Conservation (phyloP, 2,888 invertebrate species). For the Phalera bucephala region DNA sequence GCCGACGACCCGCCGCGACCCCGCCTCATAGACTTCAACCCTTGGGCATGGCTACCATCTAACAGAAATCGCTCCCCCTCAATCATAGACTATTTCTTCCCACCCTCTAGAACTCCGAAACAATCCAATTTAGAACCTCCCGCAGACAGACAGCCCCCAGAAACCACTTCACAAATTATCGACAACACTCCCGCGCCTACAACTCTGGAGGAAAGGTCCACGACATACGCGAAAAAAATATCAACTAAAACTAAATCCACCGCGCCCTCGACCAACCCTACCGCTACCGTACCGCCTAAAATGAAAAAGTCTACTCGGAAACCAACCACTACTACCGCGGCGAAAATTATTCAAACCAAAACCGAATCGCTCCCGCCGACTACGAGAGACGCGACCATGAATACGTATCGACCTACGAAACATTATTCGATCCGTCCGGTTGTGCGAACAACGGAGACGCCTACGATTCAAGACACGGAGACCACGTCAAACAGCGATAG, state of each 20-base stretch:
- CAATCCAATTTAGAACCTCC: conserved; percentile 72
- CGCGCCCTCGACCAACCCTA: conserved; percentile 58
- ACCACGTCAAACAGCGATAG: conserved; percentile 75
- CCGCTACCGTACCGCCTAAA: conserved; percentile 64
- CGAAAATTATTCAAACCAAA: conserved; percentile 64
- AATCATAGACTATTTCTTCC: conserved; percentile 79
- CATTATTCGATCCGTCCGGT: conserved; percentile 80
- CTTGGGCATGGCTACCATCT: conserved; percentile 74
- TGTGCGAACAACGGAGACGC: conserved; percentile 66
- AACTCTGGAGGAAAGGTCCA: conserved; percentile 63
- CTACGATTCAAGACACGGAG: conserved; percentile 69
- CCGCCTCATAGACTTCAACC: conserved; percentile 73
- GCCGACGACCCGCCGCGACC: conserved; percentile 64
- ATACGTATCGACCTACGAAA: conserved; percentile 72
- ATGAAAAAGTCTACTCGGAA: conserved; percentile 66
- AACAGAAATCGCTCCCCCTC: conserved; percentile 71
- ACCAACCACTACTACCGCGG: conserved; percentile 59
- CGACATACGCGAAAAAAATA: conserved; percentile 67
- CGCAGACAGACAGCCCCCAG: conserved; percentile 64
- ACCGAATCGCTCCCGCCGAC: conserved; percentile 49
- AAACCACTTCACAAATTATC: conserved; percentile 33
- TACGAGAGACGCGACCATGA: conserved; percentile 53
- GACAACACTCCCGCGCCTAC: conserved; percentile 61
- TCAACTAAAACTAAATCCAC: conserved; percentile 70
- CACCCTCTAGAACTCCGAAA: conserved; percentile 78